These are phyloP conservation scores for Eutolmus rufibarbis DNA, from an alignment of 2,888 invertebrate genomes.

Conservation along the genomic window DNA sequence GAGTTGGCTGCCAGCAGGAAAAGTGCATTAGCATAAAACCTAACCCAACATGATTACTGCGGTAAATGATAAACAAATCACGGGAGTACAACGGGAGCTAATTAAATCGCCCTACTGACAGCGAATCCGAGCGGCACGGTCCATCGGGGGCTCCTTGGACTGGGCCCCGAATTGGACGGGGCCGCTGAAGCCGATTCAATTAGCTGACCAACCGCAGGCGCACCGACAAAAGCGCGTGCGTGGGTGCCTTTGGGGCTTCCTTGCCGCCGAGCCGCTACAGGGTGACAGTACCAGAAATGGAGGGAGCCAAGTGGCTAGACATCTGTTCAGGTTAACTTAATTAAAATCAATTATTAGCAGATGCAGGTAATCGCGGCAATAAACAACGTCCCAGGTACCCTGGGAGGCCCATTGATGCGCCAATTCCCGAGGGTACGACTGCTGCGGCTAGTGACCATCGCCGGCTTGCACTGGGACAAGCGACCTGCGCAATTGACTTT, in stretches of 20 bases:
- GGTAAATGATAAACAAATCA: constrained; percentile 9
- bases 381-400: not conserved
- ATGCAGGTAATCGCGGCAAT: constrained; percentile 11
- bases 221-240: not conserved
- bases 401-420: not conserved
- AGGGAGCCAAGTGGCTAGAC: not conserved
- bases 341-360: constrained; percentile 23
- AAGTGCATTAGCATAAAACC: constrained; percentile 12
- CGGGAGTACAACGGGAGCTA: constrained; percentile 14
- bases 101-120: not conserved
- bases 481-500: not conserved
- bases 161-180: not conserved
- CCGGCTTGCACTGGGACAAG: not conserved
- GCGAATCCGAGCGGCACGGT: not conserved
- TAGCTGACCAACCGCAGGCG: not conserved
- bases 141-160: not conserved
- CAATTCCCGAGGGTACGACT: not conserved
- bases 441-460: not conserved
- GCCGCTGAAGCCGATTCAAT: not conserved
- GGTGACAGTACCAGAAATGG: not conserved
- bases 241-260: not conserved
- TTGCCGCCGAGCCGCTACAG: not conserved
- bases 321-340: constrained; percentile 3
- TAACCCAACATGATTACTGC: not conserved
- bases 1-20: not conserved